A percentile compares a stretch with the other conserved stretches of the same genome.
These are phyloP conservation scores for Auanema freiburgensis DNA, from an alignment of 2,888 invertebrate species.

Conservation along the genomic window DNA sequence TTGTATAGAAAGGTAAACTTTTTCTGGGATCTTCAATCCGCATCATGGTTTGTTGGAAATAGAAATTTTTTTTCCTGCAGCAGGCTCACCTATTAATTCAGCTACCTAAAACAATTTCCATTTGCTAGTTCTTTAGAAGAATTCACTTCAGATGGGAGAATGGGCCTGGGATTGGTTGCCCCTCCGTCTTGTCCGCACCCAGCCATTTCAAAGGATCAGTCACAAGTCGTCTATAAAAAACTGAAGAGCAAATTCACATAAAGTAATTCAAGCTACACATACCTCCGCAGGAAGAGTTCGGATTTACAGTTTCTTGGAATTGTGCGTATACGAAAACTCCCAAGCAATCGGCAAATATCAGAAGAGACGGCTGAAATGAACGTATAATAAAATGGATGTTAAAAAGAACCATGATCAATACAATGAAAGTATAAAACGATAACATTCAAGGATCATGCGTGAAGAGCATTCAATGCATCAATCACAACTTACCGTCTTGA, in stretches of 20 bases:
- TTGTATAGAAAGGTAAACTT: slow-evolving; percentile 86
- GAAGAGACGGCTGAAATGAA: slow-evolving; percentile 31
- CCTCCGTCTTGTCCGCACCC: slow-evolving; percentile 21
- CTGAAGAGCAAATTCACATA: slow-evolving; percentile 10
- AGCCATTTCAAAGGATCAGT: slow-evolving; percentile 21
- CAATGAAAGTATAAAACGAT: slow-evolving; percentile 3
- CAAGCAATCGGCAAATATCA: slow-evolving; percentile 28
- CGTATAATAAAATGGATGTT: background rate
- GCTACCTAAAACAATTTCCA: slow-evolving; percentile 17
- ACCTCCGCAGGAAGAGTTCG: slow-evolving; percentile 50
- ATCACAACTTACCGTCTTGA: slow-evolving; percentile 30
- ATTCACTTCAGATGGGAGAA: slow-evolving; percentile 17
- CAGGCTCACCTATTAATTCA: slow-evolving; percentile 25
- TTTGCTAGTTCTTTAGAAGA: background rate
- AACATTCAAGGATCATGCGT: background rate
- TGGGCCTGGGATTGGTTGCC: slow-evolving; percentile 10
- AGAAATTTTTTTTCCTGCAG: slow-evolving; percentile 69
- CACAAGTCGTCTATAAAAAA: slow-evolving; percentile 7
- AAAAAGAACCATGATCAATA: background rate
- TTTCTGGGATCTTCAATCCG: slow-evolving; percentile 87
- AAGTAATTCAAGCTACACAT: background rate
- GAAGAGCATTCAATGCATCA: background rate
- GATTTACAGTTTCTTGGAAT: slow-evolving; percentile 51
- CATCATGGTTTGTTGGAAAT: slow-evolving; percentile 96
- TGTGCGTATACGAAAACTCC: slow-evolving; percentile 38